Percentiles rank a stretch among this genome's conserved stretches.
Evolutionary conservation across 92 coral and sea anemone genomes (phyloP).

Genomic region (Heliopora coerulea): DNA sequence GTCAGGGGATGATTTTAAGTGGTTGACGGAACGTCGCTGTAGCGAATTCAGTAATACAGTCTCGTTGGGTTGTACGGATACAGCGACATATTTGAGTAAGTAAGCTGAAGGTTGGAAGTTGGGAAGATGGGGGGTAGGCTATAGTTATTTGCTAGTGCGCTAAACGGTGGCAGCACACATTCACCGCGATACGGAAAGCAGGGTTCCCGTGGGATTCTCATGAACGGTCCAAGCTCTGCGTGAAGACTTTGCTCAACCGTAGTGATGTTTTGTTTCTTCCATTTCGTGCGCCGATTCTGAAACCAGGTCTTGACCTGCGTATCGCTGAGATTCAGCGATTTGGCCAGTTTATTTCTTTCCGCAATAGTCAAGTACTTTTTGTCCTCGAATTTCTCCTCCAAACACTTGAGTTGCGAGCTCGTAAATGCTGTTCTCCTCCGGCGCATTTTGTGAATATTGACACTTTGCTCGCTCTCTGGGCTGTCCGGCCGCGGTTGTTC

Average conservation of each 20-base stretch:
- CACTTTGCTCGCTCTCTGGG: conserved; percentile 48
- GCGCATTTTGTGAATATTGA: conserved; percentile 76
- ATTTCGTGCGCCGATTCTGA: conserved; percentile 95
- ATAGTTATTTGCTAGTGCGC: conserved; percentile 47
- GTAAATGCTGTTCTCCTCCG: conserved; percentile 94
- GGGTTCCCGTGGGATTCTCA: conserved; percentile 44
- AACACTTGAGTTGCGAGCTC: conserved; percentile 89
- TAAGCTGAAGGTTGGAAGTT: conserved; percentile 87
- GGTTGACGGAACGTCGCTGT: too few relatives aligned
- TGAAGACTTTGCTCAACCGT: conserved; percentile 36
- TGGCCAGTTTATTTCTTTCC: conserved; percentile 91
- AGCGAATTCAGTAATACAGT: conserved; percentile 31
- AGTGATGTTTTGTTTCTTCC: conserved; percentile 84
- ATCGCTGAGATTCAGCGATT: conserved; percentile 81
- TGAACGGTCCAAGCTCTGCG: conserved; percentile 33
- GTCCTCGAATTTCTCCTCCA: conserved; percentile 91
- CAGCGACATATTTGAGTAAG: conserved; percentile 82
- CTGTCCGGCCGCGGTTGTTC: not conserved
- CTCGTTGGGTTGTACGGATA: conserved; percentile 56
- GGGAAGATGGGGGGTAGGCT: conserved; percentile 78
- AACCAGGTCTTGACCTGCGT: conserved; percentile 99
- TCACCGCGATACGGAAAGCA: conserved; percentile 56
- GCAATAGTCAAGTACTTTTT: conserved; percentile 96
- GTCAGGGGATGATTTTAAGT: too few relatives aligned
- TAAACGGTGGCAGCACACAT: conserved; percentile 38